phyloP scores from a whole-genome alignment of 2,888 invertebrate species.

The Crocallis elinguaria region DNA sequence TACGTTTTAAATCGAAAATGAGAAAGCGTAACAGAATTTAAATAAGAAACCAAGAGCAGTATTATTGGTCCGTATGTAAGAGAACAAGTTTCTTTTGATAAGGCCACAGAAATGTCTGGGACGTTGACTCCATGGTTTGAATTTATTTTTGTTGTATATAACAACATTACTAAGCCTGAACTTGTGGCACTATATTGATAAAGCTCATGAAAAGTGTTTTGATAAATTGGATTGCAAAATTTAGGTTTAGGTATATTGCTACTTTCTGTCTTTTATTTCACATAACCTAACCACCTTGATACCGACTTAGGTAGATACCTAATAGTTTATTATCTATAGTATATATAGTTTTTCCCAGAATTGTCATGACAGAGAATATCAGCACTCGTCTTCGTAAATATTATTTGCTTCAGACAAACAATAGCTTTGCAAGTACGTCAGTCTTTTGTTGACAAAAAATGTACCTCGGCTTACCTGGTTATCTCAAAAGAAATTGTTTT shows the following conservation, averaged over 20 bases:
- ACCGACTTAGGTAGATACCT: too few relatives aligned
- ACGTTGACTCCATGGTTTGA: slow-evolving; percentile 62
- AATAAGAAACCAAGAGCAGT: slow-evolving; percentile 55
- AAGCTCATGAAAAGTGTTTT: too few relatives aligned
- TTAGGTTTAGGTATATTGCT: too few relatives aligned
- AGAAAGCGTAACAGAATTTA: slow-evolving; percentile 75
- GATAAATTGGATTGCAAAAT: too few relatives aligned
- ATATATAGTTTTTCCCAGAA: background rate
- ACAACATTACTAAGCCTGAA: slow-evolving; percentile 14
- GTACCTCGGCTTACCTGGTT: slow-evolving; percentile 26
- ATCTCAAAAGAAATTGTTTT: slow-evolving; percentile 38
- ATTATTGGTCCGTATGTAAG: slow-evolving; percentile 60
- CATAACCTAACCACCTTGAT: too few relatives aligned
- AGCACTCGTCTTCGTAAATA: slow-evolving; percentile 7
- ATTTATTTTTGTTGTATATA: slow-evolving; percentile 35
- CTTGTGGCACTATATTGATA: too few relatives aligned
- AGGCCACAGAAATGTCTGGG: slow-evolving; percentile 62
- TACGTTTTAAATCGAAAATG: slow-evolving; percentile 63
- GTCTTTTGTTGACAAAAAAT: slow-evolving; percentile 13
- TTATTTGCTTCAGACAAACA: slow-evolving; percentile 9
- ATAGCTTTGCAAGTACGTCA: slow-evolving; percentile 17
- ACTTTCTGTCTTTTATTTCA: too few relatives aligned
- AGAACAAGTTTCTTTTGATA: slow-evolving; percentile 79
- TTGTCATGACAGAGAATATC: background rate
- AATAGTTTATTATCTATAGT: too few relatives aligned